A percentile compares a stretch with the other conserved stretches of the same genome.
Conservation (phyloP, 2,888 invertebrate species). For the Stenurella melanura region DNA sequence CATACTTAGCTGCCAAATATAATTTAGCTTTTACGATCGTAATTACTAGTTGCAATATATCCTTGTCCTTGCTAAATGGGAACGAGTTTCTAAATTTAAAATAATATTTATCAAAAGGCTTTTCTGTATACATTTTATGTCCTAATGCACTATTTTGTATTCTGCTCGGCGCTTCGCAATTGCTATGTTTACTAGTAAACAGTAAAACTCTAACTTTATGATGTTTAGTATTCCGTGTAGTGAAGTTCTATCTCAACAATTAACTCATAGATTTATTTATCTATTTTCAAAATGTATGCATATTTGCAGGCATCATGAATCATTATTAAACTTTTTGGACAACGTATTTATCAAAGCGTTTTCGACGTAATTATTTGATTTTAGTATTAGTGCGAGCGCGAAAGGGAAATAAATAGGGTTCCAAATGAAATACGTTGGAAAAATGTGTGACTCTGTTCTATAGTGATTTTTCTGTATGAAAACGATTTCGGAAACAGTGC, state of each 20-base stretch:
- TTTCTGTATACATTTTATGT: conserved; percentile 12
- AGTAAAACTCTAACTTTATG: not conserved
- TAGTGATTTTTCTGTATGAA: too few relatives aligned
- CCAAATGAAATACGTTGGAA: too few relatives aligned
- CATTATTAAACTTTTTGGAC: too few relatives aligned
- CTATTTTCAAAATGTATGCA: not conserved
- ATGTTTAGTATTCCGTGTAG: conserved; percentile 21
- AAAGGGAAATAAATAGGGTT: too few relatives aligned
- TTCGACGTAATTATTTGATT: too few relatives aligned
- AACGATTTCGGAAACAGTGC: too few relatives aligned
- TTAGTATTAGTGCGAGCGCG: too few relatives aligned
- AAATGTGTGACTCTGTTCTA: too few relatives aligned
- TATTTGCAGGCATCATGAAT: too few relatives aligned
- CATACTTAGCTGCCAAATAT: conserved; percentile 1
- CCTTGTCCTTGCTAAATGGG: conserved; percentile 10
- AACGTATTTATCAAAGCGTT: too few relatives aligned
- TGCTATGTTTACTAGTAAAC: conserved; percentile 23
- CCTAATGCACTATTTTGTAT: conserved; percentile 9
- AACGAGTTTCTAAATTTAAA: conserved; percentile 26
- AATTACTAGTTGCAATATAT: not conserved
- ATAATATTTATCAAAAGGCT: conserved; percentile 21
- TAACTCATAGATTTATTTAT: not conserved
- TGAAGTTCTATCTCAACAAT: conserved; percentile 5
- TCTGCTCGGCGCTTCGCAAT: not conserved
- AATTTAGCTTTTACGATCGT: conserved; percentile 11